Evolutionary conservation across 2,797 vertebrate species (phyloP).

Genomic region (Xiphophorus birchmanni): DNA sequence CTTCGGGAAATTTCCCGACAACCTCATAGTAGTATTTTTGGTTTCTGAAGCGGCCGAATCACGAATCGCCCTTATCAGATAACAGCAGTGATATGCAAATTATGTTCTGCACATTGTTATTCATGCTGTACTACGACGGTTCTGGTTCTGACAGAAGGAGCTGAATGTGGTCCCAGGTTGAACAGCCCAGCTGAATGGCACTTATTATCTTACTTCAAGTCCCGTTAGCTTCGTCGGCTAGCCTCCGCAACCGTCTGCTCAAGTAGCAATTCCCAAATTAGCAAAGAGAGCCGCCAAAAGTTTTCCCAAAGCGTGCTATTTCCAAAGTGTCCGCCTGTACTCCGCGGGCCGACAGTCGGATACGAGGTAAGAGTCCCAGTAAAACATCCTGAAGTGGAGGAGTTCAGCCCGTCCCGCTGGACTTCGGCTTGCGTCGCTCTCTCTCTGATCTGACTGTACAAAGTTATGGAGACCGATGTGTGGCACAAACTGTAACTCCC

Average conservation of each 20-base stretch:
- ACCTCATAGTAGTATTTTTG: slow-evolving; percentile 32
- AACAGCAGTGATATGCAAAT: slow-evolving; percentile 21
- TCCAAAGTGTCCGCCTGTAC: not conserved
- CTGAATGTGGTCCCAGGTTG: not conserved
- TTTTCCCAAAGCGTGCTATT: slow-evolving; percentile 35
- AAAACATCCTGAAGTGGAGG: slow-evolving; percentile 33
- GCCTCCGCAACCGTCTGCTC: slow-evolving; percentile 45
- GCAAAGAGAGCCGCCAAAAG: slow-evolving; percentile 40
- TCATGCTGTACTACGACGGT: slow-evolving; percentile 35
- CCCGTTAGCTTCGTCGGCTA: slow-evolving; percentile 72
- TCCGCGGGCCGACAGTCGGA: slow-evolving; percentile 13
- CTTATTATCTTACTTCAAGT: slow-evolving; percentile 34
- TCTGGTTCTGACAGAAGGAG: not conserved
- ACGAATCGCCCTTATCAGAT: slow-evolving; percentile 27
- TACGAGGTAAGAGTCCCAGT: not conserved
- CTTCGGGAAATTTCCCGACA: slow-evolving; percentile 27
- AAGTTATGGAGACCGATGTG: slow-evolving; percentile 68
- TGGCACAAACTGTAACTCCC: slow-evolving; percentile 78
- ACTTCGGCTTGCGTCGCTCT: slow-evolving; percentile 24
- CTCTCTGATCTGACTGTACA: slow-evolving; percentile 53
- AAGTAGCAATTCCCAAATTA: slow-evolving; percentile 45
- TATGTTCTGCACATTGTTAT: slow-evolving; percentile 10
- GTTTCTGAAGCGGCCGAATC: slow-evolving; percentile 6
- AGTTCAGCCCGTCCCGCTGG: slow-evolving; percentile 22
- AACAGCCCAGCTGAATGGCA: slow-evolving; percentile 18